phyloP scores from a whole-genome alignment of 2,797 vertebrate species.

The Acanthurus leucopareius region DNA sequence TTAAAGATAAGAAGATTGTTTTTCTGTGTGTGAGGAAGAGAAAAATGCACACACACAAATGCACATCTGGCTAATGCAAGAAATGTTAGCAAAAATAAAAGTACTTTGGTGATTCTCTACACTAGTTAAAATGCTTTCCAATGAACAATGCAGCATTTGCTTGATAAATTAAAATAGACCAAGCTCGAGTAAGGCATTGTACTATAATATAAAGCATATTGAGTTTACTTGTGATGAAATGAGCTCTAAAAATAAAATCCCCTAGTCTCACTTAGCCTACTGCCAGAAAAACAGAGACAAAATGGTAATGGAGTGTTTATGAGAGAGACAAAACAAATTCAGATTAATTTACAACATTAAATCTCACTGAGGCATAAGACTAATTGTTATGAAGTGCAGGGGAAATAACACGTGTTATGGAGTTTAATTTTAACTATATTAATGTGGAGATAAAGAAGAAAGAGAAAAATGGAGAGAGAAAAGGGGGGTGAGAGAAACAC shows the following conservation, averaged over 20 bases:
- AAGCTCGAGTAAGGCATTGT: neutral
- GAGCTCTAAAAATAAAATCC: neutral
- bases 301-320: too few species aligned
- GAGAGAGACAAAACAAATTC: neutral
- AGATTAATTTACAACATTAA: neutral
- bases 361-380: neutral
- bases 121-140: neutral
- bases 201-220: neutral
- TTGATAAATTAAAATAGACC: neutral
- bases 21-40: neutral
- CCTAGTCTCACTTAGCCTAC: neutral
- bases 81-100: too few species aligned
- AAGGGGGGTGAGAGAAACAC: neutral
- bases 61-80: neutral
- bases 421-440: neutral
- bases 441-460: neutral
- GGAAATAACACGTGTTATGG: neutral
- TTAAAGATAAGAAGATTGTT: neutral
- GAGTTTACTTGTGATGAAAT: neutral
- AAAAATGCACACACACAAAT: neutral
- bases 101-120: neutral
- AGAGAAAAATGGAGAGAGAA: neutral
- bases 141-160: neutral
- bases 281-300: neutral
- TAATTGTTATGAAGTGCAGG: neutral